Percentiles rank a stretch among this genome's conserved stretches.
Conservation (phyloP, 1,140 invertebrate species). For the Anastrepha obliqua region DNA sequence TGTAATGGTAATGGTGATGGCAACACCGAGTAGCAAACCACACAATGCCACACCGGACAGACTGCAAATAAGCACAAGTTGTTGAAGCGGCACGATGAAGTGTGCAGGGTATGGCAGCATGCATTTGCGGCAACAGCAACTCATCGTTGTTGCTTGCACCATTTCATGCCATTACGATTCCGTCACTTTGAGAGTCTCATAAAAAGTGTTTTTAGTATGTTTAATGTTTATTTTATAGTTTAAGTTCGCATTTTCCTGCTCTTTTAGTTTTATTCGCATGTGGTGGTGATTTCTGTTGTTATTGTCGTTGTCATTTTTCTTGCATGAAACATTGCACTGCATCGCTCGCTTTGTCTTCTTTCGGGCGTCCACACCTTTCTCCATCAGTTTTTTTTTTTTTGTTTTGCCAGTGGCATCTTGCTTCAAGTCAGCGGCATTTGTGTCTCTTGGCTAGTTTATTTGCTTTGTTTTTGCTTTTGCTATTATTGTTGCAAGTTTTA, state of each 20-base stretch:
- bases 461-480: neutral
- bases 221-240: slow-evolving; percentile 74
- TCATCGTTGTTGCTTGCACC: slow-evolving; percentile 44
- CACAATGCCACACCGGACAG: neutral
- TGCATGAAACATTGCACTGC: slow-evolving; percentile 48
- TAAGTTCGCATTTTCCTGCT: slow-evolving; percentile 73
- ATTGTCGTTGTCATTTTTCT: slow-evolving; percentile 6
- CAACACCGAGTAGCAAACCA: slow-evolving; percentile 9
- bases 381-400: neutral
- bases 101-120: neutral
- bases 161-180: slow-evolving; percentile 51
- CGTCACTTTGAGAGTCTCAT: slow-evolving; percentile 67
- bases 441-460: slow-evolving; percentile 35
- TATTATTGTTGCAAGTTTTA: slow-evolving; percentile 45
- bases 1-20: slow-evolving; percentile 47
- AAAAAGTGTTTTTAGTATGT: slow-evolving; percentile 73
- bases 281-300: neutral
- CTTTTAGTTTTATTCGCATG: slow-evolving; percentile 70
- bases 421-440: neutral
- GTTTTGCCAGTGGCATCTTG: neutral
- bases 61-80: neutral
- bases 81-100: no score
- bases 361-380: neutral
- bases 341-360: neutral
- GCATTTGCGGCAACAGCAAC: slow-evolving; percentile 13